These are phyloP conservation scores for Psix sp. DNA, from an alignment of 1,140 invertebrate genomes.

Conservation along the genomic window DNA sequence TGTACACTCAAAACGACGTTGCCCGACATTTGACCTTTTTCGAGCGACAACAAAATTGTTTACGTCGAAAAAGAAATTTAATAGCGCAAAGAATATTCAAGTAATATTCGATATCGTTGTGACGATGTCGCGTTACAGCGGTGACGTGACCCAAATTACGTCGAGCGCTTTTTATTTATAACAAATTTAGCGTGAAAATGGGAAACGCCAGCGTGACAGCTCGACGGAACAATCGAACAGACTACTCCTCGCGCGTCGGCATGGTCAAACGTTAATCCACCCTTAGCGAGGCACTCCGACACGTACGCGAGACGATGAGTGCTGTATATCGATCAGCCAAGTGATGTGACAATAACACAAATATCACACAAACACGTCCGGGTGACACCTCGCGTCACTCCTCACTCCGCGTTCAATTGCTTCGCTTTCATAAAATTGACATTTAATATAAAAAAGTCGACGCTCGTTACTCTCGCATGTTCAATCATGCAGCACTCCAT, in stretches of 20 bases:
- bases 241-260: constrained; percentile 15
- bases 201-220: constrained; percentile 8
- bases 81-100: too few relatives aligned
- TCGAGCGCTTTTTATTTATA: constrained; percentile 59
- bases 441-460: too few relatives aligned
- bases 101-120: constrained; percentile 21
- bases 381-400: constrained; percentile 41
- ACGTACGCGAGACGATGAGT: constrained; percentile 26
- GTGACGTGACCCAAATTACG: constrained; percentile 65
- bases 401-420: too few relatives aligned
- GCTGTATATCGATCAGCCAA: constrained; percentile 37
- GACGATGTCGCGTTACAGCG: constrained; percentile 34
- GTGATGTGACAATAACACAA: constrained; percentile 49
- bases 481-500: too few relatives aligned
- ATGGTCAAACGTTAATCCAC: constrained; percentile 47
- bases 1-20: too few relatives aligned
- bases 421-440: too few relatives aligned
- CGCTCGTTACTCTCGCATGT: too few relatives aligned
- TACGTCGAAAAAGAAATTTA: too few relatives aligned
- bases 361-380: constrained; percentile 25
- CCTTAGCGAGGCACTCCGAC: constrained; percentile 34
- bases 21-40: too few relatives aligned
- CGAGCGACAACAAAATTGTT: too few relatives aligned
- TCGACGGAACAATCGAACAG: constrained; percentile 33
- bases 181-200: constrained; percentile 31